These are phyloP conservation scores for Ramazzottius varieornatus DNA, from an alignment of 2,888 invertebrate genomes.

Conservation along the genomic window DNA sequence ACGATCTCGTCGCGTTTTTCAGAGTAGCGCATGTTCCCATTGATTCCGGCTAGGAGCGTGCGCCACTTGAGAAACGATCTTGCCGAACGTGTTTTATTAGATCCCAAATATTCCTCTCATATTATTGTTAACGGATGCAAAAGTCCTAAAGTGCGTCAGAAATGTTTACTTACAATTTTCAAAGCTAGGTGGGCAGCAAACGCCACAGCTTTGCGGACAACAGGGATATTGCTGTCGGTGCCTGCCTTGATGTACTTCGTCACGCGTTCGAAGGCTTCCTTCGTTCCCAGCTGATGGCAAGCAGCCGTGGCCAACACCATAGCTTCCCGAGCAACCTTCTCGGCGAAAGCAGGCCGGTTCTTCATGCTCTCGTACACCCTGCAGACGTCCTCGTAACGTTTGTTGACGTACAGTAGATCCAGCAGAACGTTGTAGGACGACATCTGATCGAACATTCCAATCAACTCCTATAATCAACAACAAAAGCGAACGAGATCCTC, in stretches of 20 bases:
- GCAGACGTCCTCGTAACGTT: constrained; percentile 9
- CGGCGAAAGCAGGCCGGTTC: constrained; percentile 7
- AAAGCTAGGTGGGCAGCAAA: constrained; percentile 6
- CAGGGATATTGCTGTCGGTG: neutral
- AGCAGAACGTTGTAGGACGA: constrained; percentile 10
- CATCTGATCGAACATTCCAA: constrained; percentile 11
- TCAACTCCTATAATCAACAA: constrained; percentile 7
- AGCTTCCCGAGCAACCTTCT: constrained; percentile 10
- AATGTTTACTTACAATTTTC: constrained; percentile 7
- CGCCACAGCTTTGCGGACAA: neutral
- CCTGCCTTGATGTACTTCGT: neutral
- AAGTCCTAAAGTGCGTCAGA: too few species aligned
- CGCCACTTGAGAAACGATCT: too few species aligned
- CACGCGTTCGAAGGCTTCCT: constrained; percentile 5
- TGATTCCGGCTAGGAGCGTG: too few species aligned
- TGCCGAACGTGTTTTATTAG: too few species aligned
- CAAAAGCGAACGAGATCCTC: neutral
- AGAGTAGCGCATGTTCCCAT: too few species aligned
- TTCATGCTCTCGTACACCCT: constrained; percentile 8
- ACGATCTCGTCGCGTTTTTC: too few species aligned
- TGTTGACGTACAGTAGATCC: constrained; percentile 11
- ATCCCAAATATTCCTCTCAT: too few species aligned
- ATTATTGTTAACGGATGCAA: too few species aligned
- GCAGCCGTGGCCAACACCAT: constrained; percentile 9
- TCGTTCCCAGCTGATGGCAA: constrained; percentile 10